Conservation (phyloP, 2,797 vertebrate species). For the Sebastes jordani region DNA sequence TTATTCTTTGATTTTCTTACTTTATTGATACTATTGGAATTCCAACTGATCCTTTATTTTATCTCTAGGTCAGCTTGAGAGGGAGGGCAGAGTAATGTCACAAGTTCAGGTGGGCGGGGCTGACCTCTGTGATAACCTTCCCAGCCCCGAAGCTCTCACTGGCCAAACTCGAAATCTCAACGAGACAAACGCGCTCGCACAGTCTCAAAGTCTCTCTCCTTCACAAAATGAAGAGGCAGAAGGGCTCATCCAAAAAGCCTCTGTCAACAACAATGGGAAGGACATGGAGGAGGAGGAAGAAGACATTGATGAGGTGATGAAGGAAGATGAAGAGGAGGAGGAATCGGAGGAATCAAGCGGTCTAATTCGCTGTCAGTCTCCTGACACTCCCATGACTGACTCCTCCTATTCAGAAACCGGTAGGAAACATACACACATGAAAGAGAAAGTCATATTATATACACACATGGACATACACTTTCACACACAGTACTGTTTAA, state of each 20-base stretch:
- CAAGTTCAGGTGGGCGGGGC: constrained; percentile 18
- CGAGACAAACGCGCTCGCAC: constrained; percentile 19
- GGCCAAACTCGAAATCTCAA: constrained; percentile 69
- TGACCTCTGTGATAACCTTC: constrained; percentile 64
- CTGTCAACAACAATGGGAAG: constrained; percentile 47
- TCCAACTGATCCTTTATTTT: not conserved
- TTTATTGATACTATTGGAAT: not conserved
- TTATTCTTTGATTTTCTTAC: not conserved
- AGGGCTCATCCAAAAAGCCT: constrained; percentile 9
- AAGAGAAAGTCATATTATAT: not conserved
- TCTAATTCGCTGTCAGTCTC: constrained; percentile 69
- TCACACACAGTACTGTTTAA: not conserved
- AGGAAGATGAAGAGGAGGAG: constrained; percentile 67
- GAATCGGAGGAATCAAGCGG: constrained; percentile 64
- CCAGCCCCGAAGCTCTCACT: constrained; percentile 30
- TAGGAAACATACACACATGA: constrained; percentile 23
- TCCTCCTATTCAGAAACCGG: constrained; percentile 79
- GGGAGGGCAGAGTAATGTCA: constrained; percentile 61
- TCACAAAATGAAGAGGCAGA: constrained; percentile 39
- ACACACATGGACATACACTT: not conserved
- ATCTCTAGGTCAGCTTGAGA: constrained; percentile 66
- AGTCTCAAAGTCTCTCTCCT: constrained; percentile 22
- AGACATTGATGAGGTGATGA: constrained; percentile 73
- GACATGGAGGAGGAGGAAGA: constrained; percentile 55
- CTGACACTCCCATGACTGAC: constrained; percentile 76